Percentiles rank a stretch among this genome's conserved stretches.
Conservation (phyloP, 2,113 vertebrate genomes). For the Stictonetta naevosa region DNA sequence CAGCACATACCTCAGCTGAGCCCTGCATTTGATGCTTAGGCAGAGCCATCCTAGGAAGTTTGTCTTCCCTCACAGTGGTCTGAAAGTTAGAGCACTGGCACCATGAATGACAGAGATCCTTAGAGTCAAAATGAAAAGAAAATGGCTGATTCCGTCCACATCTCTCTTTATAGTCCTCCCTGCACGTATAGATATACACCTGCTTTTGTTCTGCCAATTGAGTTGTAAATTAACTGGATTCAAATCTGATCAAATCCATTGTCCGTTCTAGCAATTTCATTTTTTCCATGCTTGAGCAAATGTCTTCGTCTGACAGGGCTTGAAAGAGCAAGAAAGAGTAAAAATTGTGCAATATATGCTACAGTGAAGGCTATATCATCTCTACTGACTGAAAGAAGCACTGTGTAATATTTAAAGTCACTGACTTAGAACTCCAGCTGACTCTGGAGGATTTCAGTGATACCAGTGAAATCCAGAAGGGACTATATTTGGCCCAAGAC, state of each 20-base stretch:
- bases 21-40: neutral
- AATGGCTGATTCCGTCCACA: neutral
- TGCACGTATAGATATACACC: neutral
- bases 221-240: neutral
- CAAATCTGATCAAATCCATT: neutral
- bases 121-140: neutral
- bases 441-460: neutral
- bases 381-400: neutral
- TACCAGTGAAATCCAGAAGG: neutral
- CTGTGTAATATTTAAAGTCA: neutral
- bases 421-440: neutral
- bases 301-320: neutral
- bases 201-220: neutral
- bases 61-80: neutral
- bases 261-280: neutral
- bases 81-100: neutral
- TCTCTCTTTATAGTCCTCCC: neutral
- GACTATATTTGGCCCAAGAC: neutral
- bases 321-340: neutral
- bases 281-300: neutral
- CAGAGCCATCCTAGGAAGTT: neutral
- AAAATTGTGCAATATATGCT: neutral
- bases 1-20: neutral
- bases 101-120: neutral
- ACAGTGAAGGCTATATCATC: neutral